Evolutionary conservation across 2,888 invertebrate genomes (phyloP), one percentile per base, ranked within the genome.

Genomic region (Ennomos erosarius): DNA sequence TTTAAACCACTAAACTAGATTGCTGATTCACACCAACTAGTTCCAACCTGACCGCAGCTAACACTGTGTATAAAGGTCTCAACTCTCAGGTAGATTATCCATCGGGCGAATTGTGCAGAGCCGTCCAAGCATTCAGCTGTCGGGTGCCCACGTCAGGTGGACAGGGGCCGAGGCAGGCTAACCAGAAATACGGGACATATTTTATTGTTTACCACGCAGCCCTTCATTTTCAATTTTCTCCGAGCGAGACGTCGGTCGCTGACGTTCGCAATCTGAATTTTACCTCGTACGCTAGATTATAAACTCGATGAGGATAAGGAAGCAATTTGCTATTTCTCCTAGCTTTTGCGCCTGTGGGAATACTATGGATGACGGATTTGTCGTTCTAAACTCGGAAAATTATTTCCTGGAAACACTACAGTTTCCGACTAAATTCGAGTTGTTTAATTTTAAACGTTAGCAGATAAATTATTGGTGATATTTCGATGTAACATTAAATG

Each of bases 141-240:
- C 64, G 61, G 62, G 61, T 62, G 46, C 55, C 67, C 64, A 55
- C 62, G 62, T 69, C 69, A 67, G 52, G 47, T 40, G 51, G 66
- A 69, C 65, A 69, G 66, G 55, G 63, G 55, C 62, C 59, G 55
- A 62, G 66, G 38, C 67, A 58, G 65, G 64, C 61, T 68, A 65
- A 64, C 62, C 63, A 62, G 60, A 59, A 64, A 61, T 64, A 63
- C 62, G 64, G 62, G 59, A 64, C 67, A 68, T 64, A 71, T 70
- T 70, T 74, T 71, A 70, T 70, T 71, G 73, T 68, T 70, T 66
- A 65, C 64, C 67, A 67, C 68, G 67, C 64, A 68, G 61, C 68
- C 69, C 67, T 72, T 71, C 67, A 67, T 64, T 68, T 71, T 71
- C 68, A 70, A 71, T 73, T 69, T 70, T 68, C 67, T 68, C 52